phyloP scores from a whole-genome alignment of 2,113 vertebrate genomes.

The Bubalus kerabau region DNA sequence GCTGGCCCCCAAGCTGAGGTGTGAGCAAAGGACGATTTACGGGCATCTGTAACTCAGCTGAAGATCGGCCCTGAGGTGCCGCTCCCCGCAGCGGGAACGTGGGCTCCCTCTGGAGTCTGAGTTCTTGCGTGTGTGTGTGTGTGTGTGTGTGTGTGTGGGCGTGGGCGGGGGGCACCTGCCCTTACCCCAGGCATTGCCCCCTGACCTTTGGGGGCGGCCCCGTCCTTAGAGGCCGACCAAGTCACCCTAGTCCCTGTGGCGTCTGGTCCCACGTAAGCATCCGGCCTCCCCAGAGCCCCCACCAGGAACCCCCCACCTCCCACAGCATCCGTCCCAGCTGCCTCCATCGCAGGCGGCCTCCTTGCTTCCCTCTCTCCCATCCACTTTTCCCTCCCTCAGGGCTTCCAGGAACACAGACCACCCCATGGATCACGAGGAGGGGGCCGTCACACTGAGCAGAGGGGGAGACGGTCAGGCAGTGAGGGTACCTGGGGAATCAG shows the following conservation, averaged over 20 bases:
- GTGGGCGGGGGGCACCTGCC: not conserved
- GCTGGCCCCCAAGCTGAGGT: fast-evolving
- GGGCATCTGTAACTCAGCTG: fast-evolving
- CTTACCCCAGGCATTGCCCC: not conserved
- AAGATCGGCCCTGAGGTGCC: fast-evolving
- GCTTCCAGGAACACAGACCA: not conserved
- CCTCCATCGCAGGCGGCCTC: fast-evolving
- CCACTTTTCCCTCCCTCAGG: not conserved
- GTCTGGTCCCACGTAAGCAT: not conserved
- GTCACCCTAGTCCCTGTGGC: not conserved
- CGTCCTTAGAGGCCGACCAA: not conserved
- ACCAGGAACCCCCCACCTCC: not conserved
- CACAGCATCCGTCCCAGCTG: fast-evolving
- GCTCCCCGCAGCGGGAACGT: fast-evolving
- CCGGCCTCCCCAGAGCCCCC: fast-evolving
- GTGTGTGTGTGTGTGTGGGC: not conserved
- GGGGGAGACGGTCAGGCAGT: fast-evolving
- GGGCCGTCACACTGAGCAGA: fast-evolving
- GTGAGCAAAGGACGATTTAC: fast-evolving
- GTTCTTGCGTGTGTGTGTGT: no score
- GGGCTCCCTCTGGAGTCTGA: not conserved
- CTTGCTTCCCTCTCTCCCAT: not conserved
- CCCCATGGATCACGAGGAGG: fast-evolving
- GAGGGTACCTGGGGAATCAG: fast-evolving
- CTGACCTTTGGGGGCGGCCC: no score